Evolutionary conservation across 2,888 invertebrate genomes (phyloP), one percentile per base, ranked within the genome.

Genomic region (Hydraecia micacea): DNA sequence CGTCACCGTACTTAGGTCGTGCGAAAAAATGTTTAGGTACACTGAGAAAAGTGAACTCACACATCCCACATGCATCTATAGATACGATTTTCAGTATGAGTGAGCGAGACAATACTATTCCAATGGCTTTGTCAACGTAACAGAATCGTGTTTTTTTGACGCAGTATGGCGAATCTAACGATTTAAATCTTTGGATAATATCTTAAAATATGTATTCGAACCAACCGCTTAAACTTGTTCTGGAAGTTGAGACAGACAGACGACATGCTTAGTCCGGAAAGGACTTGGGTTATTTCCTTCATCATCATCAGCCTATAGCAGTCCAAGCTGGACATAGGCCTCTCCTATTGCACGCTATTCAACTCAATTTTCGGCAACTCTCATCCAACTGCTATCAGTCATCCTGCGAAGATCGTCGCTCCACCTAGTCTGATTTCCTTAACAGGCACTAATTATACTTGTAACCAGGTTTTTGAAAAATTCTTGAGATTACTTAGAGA

Each of bases 391-490:
- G 42, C 42, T 42, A 42, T 9, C 42, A 42, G 42, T 0, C 9
- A 42, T 42, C 42, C 42, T 42, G 42, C 42, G 42, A 42, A 42
- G 42, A 9, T 42, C 42, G 42, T 42, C 42, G 42, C 42, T 42
- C 42, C 42, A 42, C 42, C 42, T 42, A 42, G 42, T 9, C 42
- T 42, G 42, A 11, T 42, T 42, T 42, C 62, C 5, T 11, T 11
- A 58, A 63, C 7, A 70, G 9, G 18, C 11, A 62, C 62, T n/a
- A 18, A n/a, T 74, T 39, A 74, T 18, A 74, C 25, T 75, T 39
- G n/a, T n/a, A n/a, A 32, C 25, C 8, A 39, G 18, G 8, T 5
- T 11, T 74, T 55, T 42, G 13, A 42, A 5, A 18, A 25, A n/a
- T 25, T 55, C 15, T 18, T 25, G 18, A 42, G 28, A 73, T 15